Conservation (phyloP, 2,797 vertebrate genomes). For the Delichon dasypus region DNA sequence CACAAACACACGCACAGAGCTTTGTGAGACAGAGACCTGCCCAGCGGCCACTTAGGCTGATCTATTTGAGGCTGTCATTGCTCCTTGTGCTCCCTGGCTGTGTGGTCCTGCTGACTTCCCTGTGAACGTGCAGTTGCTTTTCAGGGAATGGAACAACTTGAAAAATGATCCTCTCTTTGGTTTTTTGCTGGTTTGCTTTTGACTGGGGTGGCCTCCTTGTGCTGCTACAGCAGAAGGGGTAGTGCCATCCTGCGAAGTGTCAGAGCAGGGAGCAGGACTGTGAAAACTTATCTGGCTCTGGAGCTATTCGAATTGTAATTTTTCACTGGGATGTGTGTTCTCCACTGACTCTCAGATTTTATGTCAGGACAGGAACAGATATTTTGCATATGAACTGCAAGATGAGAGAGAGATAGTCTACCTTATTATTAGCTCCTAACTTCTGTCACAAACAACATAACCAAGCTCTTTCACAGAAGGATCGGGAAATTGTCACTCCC, state of each 20-base stretch:
- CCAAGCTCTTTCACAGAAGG: neutral
- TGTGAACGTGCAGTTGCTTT: neutral
- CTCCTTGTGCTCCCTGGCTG: rapidly evolving
- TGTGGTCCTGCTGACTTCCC: neutral
- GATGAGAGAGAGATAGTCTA: neutral
- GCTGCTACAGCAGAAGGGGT: neutral
- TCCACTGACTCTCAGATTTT: neutral
- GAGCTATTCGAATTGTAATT: neutral
- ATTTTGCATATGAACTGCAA: neutral
- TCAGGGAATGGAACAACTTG: neutral
- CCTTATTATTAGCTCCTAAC: neutral
- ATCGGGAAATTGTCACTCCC: neutral
- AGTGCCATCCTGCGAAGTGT: neutral
- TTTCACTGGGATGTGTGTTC: neutral
- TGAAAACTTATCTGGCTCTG: neutral
- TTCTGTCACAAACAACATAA: neutral
- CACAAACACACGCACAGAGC: neutral
- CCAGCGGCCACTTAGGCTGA: rapidly evolving
- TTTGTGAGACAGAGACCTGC: neutral
- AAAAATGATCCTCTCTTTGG: neutral
- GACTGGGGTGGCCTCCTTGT: neutral
- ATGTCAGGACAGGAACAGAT: neutral
- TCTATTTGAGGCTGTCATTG: neutral
- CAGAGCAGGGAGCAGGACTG: neutral
- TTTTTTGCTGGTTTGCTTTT: neutral